These are phyloP conservation scores for Mastacembelus armatus DNA, from an alignment of 2,797 vertebrate genomes.

Conservation along the genomic window DNA sequence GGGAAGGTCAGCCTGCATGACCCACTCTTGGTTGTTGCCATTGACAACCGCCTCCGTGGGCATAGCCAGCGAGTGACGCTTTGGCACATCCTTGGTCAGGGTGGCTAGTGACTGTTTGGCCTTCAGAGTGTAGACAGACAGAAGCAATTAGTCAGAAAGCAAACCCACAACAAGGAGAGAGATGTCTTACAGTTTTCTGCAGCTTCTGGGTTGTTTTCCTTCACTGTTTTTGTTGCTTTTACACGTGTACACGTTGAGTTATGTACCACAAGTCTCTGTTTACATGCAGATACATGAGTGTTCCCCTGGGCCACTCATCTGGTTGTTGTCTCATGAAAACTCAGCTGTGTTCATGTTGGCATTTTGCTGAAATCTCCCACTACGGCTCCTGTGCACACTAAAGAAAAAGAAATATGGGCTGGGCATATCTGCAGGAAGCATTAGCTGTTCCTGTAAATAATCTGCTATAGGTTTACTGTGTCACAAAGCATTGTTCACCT, in stretches of 20 bases:
- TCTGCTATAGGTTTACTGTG: too few species aligned
- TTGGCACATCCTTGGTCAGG: constrained; percentile 97
- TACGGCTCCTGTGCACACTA: constrained; percentile 24
- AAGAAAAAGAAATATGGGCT: background rate
- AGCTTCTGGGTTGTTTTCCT: background rate
- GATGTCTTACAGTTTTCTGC: too few species aligned
- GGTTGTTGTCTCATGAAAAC: constrained; percentile 56
- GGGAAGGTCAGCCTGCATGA: constrained; percentile 96
- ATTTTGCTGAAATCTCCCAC: constrained; percentile 53
- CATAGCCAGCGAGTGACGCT: constrained; percentile 97
- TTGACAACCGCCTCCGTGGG: constrained; percentile 95
- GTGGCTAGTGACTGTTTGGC: constrained; percentile 98
- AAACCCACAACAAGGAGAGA: background rate
- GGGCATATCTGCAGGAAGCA: constrained; percentile 43
- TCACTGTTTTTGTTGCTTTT: background rate
- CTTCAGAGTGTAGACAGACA: constrained; percentile 76
- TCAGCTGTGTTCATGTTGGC: constrained; percentile 45
- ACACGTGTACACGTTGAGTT: background rate
- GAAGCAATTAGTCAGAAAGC: constrained; percentile 24
- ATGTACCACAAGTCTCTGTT: constrained; percentile 7
- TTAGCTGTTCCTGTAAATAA: too few species aligned
- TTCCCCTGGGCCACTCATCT: constrained; percentile 38
- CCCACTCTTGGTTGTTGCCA: constrained; percentile 98
- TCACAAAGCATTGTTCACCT: constrained; percentile 27
- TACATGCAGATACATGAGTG: constrained; percentile 11